Percentiles rank a stretch among this genome's conserved stretches.
These are phyloP conservation scores for Bombus vancouverensis DNA, from an alignment of 1,140 invertebrate species.

Conservation along the genomic window DNA sequence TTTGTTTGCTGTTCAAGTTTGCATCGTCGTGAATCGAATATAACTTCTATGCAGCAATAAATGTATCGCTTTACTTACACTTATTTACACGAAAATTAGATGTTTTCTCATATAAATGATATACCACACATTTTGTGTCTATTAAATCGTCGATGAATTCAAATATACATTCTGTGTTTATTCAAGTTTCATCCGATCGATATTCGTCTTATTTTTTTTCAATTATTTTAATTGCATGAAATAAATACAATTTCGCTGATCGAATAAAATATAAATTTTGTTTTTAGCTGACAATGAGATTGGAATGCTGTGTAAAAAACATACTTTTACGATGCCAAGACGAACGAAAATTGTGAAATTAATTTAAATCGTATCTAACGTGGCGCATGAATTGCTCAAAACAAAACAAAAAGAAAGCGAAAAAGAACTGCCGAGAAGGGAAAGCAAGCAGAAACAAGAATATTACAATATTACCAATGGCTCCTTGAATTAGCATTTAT, in stretches of 20 bases:
- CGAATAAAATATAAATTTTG: background rate
- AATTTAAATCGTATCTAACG: background rate
- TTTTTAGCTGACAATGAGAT: background rate
- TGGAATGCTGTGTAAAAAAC: background rate
- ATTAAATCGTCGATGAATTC: background rate
- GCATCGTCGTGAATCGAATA: background rate
- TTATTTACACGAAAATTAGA: too few species aligned
- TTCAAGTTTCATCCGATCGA: background rate
- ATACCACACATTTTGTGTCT: background rate
- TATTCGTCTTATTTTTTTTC: background rate
- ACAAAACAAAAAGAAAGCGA: background rate
- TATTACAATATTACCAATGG: slow-evolving; percentile 37
- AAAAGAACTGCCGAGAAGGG: background rate
- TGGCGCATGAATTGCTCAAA: background rate
- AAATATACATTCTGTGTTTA: background rate
- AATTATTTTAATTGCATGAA: too few species aligned
- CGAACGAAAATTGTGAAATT: background rate
- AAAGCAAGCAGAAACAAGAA: background rate
- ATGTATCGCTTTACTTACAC: background rate
- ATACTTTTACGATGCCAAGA: background rate
- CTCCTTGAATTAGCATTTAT: slow-evolving; percentile 32
- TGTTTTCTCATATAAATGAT: too few species aligned
- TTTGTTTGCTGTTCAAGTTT: background rate
- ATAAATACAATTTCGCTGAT: background rate
- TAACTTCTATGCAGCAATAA: background rate